These are phyloP conservation scores for Torymus auratus DNA, from an alignment of 2,888 invertebrate species.

Conservation along the genomic window DNA sequence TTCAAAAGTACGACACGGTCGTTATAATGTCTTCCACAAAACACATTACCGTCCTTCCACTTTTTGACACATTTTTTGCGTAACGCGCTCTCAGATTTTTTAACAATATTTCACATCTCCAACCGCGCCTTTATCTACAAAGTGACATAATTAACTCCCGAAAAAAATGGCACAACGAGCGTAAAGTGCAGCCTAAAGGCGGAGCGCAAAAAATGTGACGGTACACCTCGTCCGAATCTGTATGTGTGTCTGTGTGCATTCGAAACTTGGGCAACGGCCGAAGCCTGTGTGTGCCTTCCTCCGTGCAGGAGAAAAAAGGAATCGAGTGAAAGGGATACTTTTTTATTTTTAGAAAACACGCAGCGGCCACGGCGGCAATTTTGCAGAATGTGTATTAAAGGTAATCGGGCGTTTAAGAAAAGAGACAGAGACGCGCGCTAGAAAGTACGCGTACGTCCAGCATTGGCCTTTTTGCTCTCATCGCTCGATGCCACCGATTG, in stretches of 20 bases:
- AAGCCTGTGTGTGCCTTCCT: slow-evolving; percentile 19
- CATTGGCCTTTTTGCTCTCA: no score
- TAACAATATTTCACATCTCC: background rate
- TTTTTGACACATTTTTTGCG: background rate
- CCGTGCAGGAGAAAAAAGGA: background rate
- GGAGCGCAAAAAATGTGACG: background rate
- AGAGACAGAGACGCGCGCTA: background rate
- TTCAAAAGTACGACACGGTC: no score
- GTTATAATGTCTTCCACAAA: no score
- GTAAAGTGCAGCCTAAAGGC: background rate
- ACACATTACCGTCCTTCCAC: no score
- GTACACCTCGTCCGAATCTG: no score
- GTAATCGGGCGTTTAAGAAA: slow-evolving; percentile 24
- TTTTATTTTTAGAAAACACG: slow-evolving; percentile 48
- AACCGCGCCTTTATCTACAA: slow-evolving; percentile 9
- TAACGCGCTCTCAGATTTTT: background rate
- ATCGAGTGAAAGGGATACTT: slow-evolving; percentile 36
- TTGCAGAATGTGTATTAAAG: slow-evolving; percentile 36
- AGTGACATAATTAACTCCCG: slow-evolving; percentile 18
- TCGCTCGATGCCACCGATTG: no score
- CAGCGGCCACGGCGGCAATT: slow-evolving; percentile 1
- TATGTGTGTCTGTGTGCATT: background rate
- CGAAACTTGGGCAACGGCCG: slow-evolving; percentile 28
- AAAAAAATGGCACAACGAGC: slow-evolving; percentile 18
- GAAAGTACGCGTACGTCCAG: background rate